Conservation (phyloP, 2,797 vertebrate genomes). For the Hoplostethus atlanticus region DNA sequence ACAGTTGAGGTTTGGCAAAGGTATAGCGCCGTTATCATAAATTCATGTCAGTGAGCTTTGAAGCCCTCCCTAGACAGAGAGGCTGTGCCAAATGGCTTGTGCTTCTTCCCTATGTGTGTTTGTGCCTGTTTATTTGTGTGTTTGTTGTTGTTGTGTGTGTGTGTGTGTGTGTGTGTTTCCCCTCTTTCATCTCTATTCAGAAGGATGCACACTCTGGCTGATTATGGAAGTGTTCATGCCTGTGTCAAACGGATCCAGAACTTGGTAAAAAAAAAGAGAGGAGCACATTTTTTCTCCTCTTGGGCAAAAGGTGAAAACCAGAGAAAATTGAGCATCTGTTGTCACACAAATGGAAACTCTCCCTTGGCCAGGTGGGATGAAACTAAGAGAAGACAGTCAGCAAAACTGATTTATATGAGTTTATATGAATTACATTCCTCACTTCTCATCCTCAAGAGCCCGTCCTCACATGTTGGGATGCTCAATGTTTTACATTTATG, state of each 20-base stretch:
- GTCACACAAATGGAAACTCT: conserved; percentile 64
- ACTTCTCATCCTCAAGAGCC: conserved; percentile 11
- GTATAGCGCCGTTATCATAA: conserved; percentile 84
- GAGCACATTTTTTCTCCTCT: conserved; percentile 42
- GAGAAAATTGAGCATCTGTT: conserved; percentile 64
- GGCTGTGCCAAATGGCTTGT: conserved; percentile 79
- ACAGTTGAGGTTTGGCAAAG: conserved; percentile 87
- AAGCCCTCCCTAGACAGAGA: conserved; percentile 85
- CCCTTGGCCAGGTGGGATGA: conserved; percentile 42
- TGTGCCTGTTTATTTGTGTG: conserved; percentile 75
- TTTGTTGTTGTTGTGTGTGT: conserved; percentile 56
- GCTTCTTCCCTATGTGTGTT: conserved; percentile 74
- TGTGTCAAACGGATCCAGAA: conserved; percentile 83
- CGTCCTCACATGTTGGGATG: not conserved
- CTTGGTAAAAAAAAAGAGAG: conserved; percentile 61
- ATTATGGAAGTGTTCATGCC: conserved; percentile 79
- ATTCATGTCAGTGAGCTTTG: conserved; percentile 90
- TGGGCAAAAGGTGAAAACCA: conserved; percentile 54
- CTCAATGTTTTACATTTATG: not conserved
- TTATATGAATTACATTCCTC: conserved; percentile 20
- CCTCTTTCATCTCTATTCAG: conserved; percentile 86
- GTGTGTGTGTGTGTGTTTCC: conserved; percentile 26
- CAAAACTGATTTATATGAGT: conserved; percentile 14
- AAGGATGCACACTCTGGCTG: conserved; percentile 83
- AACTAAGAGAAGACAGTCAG: conserved; percentile 46